Percentiles rank a stretch among this genome's conserved stretches.
Evolutionary conservation across 2,113 vertebrate genomes (phyloP).

Genomic region (Varanus komodoensis): DNA sequence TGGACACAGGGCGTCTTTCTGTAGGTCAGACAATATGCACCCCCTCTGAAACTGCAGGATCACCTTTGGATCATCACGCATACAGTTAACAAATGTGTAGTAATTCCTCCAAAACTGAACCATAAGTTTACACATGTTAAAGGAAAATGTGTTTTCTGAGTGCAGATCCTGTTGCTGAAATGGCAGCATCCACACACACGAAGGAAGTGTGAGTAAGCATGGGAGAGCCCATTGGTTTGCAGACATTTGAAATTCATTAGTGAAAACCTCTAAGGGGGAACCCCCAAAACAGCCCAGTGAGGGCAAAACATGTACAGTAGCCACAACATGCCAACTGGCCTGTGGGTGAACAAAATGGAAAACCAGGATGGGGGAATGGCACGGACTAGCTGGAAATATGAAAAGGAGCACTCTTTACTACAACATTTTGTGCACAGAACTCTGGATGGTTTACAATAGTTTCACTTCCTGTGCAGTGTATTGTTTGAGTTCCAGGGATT

Average conservation of each 20-base stretch:
- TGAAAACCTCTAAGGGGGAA: background rate
- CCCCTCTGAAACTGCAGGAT: background rate
- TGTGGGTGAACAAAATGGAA: background rate
- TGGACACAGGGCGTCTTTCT: background rate
- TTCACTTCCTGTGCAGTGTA: too few relatives aligned
- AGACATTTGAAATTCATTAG: background rate
- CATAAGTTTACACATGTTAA: background rate
- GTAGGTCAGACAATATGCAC: background rate
- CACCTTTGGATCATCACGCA: background rate
- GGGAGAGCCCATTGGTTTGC: background rate
- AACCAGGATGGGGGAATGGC: background rate
- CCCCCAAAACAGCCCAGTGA: background rate
- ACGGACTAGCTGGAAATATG: background rate
- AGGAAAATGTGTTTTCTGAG: background rate
- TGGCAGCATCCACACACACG: background rate
- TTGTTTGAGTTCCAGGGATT: background rate
- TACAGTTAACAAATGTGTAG: background rate
- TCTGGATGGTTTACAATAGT: too few relatives aligned
- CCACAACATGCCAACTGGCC: background rate
- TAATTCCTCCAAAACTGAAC: background rate
- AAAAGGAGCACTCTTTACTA: background rate
- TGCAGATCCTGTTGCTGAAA: background rate
- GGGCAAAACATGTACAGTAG: background rate
- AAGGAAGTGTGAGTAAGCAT: background rate
- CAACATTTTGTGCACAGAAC: background rate